Evolutionary conservation across 2,797 vertebrate genomes (phyloP).

Genomic region (Anolis apletophallus): DNA sequence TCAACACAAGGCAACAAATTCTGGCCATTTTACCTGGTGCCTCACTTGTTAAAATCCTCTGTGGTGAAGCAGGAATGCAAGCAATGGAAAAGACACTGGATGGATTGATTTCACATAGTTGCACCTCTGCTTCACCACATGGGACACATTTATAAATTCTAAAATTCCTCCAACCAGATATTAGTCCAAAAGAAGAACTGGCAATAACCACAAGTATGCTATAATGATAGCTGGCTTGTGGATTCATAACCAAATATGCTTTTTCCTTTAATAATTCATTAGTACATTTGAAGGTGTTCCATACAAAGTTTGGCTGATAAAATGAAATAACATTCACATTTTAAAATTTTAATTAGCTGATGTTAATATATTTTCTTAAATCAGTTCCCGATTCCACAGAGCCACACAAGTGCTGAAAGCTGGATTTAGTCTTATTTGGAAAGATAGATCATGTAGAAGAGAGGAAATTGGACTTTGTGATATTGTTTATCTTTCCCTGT

Average conservation of each 20-base stretch:
- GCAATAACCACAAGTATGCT: not conserved
- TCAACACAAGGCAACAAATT: slow-evolving; percentile 2
- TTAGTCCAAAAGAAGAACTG: slow-evolving; percentile 2
- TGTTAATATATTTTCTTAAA: slow-evolving; percentile 18
- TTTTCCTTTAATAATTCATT: slow-evolving; percentile 15
- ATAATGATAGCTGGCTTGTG: not conserved
- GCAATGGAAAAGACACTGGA: not conserved
- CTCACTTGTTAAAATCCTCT: slow-evolving; percentile 1
- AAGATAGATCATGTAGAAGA: slow-evolving; percentile 45
- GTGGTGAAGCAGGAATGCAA: slow-evolving; percentile 13
- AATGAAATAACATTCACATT: not conserved
- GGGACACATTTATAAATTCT: slow-evolving; percentile 11
- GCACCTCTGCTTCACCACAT: slow-evolving; percentile 23
- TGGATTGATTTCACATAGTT: slow-evolving; percentile 26
- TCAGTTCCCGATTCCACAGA: not conserved
- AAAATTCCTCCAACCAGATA: slow-evolving; percentile 3
- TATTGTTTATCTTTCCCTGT: slow-evolving; percentile 67
- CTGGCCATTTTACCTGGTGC: not conserved
- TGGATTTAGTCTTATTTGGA: slow-evolving; percentile 5
- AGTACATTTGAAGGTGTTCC: not conserved
- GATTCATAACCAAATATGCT: not conserved
- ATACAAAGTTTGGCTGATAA: not conserved
- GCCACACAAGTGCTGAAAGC: not conserved
- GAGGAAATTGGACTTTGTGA: slow-evolving; percentile 72
- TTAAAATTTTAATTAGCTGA: not conserved